These are phyloP conservation scores for Phorcus lineatus DNA, from an alignment of 2,888 invertebrate species.

Conservation along the genomic window DNA sequence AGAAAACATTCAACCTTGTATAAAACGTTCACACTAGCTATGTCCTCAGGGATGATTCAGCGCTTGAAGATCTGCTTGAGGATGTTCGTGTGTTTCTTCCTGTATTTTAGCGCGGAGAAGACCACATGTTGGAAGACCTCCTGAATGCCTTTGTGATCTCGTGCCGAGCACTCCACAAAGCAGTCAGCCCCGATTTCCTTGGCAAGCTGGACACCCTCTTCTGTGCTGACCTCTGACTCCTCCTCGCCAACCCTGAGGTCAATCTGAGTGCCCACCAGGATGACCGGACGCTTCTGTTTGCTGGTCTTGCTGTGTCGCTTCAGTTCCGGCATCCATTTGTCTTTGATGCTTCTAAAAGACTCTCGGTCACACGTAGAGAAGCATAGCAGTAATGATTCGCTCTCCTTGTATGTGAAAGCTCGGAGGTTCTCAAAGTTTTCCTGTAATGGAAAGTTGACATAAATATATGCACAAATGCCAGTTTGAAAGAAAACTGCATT, in stretches of 20 bases:
- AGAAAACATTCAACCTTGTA: too few relatives aligned
- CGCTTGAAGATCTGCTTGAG: not conserved
- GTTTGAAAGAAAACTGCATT: too few relatives aligned
- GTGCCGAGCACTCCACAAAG: constrained; percentile 58
- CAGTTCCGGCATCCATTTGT: constrained; percentile 64
- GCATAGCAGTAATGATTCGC: constrained; percentile 61
- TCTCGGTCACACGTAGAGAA: constrained; percentile 63
- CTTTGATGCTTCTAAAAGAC: constrained; percentile 57
- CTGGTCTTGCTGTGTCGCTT: constrained; percentile 52
- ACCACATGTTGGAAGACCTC: constrained; percentile 57
- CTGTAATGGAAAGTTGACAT: constrained; percentile 34
- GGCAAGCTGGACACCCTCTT: constrained; percentile 51
- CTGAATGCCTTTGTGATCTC: constrained; percentile 47
- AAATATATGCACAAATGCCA: too few relatives aligned
- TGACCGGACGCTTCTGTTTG: constrained; percentile 51
- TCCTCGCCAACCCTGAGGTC: constrained; percentile 54
- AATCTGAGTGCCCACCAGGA: constrained; percentile 63
- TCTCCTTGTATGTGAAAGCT: constrained; percentile 62
- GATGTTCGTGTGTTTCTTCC: constrained; percentile 4
- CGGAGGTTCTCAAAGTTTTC: constrained; percentile 59
- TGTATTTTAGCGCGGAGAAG: constrained; percentile 47
- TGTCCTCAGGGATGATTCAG: not conserved
- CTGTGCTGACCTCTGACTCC: constrained; percentile 47
- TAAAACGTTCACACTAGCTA: too few relatives aligned
- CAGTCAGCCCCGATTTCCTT: constrained; percentile 53